These are phyloP conservation scores for cat (Felis catus) DNA, from an alignment of 2,113 vertebrate species.

Conservation along the genomic window DNA sequence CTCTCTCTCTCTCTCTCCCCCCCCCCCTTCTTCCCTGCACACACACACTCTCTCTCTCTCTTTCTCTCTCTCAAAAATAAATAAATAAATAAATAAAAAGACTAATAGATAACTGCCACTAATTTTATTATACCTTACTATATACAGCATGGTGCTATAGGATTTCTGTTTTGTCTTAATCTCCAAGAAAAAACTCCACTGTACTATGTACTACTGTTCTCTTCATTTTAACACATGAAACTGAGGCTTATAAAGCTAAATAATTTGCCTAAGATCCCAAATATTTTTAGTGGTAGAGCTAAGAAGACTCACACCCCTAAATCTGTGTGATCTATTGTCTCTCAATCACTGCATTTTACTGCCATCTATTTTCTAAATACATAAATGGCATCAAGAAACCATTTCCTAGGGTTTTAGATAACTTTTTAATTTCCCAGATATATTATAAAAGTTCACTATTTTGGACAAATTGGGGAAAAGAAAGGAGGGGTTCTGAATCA, in stretches of 20 bases:
- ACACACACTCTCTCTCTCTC: no score
- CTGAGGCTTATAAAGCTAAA: background rate
- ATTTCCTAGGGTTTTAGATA: background rate
- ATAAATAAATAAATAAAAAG: background rate
- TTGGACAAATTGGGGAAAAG: background rate
- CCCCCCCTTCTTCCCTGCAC: no score
- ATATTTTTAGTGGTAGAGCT: background rate
- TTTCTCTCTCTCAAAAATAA: no score
- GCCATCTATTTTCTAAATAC: background rate
- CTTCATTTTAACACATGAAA: constrained; percentile 32
- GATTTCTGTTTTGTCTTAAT: background rate
- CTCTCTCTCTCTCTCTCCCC: no score
- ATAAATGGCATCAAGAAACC: background rate
- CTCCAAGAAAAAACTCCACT: background rate
- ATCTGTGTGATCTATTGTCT: background rate
- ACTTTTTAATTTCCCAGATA: background rate
- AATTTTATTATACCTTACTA: background rate
- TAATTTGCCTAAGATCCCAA: background rate
- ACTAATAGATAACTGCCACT: background rate
- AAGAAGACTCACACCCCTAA: background rate
- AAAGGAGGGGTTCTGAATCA: constrained; percentile 17
- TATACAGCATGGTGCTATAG: background rate
- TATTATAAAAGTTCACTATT: background rate
- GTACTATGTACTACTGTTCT: background rate
- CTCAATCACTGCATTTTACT: background rate